Base-by-base conservation (phyloP, 2,797 vertebrate species). In the Pyrocephalus nanus region DNA sequence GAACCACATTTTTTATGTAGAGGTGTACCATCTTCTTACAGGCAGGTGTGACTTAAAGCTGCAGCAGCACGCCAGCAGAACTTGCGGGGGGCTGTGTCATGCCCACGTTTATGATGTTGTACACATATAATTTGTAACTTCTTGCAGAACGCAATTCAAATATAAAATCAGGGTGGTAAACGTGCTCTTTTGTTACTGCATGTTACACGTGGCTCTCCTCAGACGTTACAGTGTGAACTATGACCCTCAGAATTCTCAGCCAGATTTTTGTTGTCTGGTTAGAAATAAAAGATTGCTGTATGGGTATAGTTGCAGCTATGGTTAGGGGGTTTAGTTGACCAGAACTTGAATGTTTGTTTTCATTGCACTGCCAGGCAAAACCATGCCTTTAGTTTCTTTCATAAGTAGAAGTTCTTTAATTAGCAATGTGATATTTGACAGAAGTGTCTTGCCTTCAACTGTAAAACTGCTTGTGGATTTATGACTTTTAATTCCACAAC, bases 131-230 rank as follows among this genome's bases (percentile, higher is more conserved):
- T 57, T 62, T 7, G 2, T 50, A 61, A n/a, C 14, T 79, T 48
- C n/a, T 57, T 76, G 55, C 29, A 34, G 9, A 19, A 22, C 29
- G 60, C 36, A 36, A 0, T 16, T 54, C 34, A 9, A 57, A 4
- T 29, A 25, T 54, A 26, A 93, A 77, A 32, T 13, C 21, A 11
- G 12, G 15, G 2, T 13, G 34, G 11, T 48, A 25, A 65, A 20
- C 0, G 1, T 71, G 45, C 53, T 65, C 12, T 30, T 62, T 48
- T 77, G 6, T n/a, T 64, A 10, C 1, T 0, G 0, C 17, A 34
- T 58, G 22, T 58, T 50, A 10, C 43, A 12, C 0, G 0, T 13
- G 43, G 23, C 15, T 84, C 45, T 81, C 42, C 42, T 73, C 50
- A 43, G 55, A n/a, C n/a, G 19, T 75, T 61, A 14, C 0, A 1